These are phyloP conservation scores for Furnarius figulus DNA, from an alignment of 2,113 vertebrate species.

Conservation along the genomic window DNA sequence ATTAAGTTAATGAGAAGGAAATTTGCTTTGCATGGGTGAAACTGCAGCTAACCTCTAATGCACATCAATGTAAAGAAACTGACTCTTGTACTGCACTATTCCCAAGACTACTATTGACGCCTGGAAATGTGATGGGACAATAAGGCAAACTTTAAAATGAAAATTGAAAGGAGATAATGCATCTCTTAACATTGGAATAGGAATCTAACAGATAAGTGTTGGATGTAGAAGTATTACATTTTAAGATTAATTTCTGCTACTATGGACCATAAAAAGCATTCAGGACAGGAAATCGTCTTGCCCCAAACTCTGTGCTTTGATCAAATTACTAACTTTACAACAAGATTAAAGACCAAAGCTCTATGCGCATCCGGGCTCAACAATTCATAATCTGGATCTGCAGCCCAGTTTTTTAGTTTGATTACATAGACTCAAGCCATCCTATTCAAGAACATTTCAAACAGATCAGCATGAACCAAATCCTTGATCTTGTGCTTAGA, in stretches of 20 bases:
- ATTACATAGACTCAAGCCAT: neutral
- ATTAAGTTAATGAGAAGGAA: neutral
- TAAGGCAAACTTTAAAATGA: neutral
- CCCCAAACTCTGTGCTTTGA: neutral
- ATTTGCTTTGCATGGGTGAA: neutral
- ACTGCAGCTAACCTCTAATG: neutral
- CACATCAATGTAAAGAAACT: neutral
- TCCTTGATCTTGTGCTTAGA: neutral
- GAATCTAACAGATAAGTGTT: neutral
- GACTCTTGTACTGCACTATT: neutral
- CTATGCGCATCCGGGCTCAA: neutral
- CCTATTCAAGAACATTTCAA: neutral
- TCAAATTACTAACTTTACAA: neutral
- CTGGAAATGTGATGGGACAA: neutral
- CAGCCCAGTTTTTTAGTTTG: neutral
- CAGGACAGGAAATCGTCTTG: neutral
- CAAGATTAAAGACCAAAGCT: neutral
- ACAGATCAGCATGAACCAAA: neutral
- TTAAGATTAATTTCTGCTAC: neutral
- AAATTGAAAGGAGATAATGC: neutral
- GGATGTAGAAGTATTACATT: neutral
- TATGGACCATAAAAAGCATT: neutral
- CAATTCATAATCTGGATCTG: neutral
- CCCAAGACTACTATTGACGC: neutral
- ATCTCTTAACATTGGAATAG: neutral